phyloP scores from a whole-genome alignment of 2,113 vertebrate species.

The Sylvilagus bachmani region DNA sequence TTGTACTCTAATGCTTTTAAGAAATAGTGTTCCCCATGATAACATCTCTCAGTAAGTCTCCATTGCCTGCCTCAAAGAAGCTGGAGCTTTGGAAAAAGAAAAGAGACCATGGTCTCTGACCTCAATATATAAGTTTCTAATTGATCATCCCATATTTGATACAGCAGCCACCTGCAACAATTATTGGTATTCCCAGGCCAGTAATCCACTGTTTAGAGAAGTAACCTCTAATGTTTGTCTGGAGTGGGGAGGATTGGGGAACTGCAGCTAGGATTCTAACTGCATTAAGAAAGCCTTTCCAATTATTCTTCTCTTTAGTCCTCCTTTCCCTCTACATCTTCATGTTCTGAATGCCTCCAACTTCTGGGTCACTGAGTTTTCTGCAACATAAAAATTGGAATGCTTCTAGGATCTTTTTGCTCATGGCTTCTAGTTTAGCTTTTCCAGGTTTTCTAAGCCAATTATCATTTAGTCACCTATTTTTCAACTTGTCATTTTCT shows the following conservation, averaged over 20 bases:
- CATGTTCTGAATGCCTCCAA: not conserved
- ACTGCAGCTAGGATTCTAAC: not conserved
- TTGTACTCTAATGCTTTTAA: constrained; percentile 7
- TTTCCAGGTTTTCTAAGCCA: not conserved
- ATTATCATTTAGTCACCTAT: not conserved
- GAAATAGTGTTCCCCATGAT: constrained; percentile 30
- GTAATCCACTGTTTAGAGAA: not conserved
- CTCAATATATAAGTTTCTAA: not conserved
- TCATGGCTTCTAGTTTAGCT: not conserved
- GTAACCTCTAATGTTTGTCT: not conserved
- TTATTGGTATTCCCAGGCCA: not conserved
- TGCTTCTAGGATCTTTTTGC: not conserved
- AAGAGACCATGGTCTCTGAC: not conserved
- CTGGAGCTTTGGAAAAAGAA: not conserved
- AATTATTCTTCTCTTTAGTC: not conserved
- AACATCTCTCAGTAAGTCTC: not conserved
- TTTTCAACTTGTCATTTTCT: not conserved
- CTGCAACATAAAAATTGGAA: not conserved
- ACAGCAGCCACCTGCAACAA: not conserved
- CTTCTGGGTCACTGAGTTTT: not conserved
- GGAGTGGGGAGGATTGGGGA: not conserved
- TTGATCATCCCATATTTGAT: not conserved
- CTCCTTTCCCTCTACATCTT: not conserved
- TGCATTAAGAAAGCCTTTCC: not conserved
- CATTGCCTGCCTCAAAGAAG: not conserved